These are phyloP conservation scores for Pollachius pollachius DNA, from an alignment of 2,113 vertebrate species.

Conservation along the genomic window DNA sequence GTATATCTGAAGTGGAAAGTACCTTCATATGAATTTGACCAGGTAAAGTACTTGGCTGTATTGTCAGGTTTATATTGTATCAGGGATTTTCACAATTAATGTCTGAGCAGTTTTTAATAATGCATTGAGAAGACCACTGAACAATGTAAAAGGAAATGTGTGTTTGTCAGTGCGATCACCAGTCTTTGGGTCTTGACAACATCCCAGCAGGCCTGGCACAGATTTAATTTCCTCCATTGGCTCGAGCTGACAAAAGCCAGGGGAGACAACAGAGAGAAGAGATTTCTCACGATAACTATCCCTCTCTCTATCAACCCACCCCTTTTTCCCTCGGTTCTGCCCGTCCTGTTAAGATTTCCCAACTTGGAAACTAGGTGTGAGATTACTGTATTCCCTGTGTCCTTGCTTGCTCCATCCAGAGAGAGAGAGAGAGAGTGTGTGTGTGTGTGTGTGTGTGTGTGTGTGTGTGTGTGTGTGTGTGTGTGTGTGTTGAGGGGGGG, in stretches of 20 bases:
- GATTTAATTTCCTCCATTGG: not conserved
- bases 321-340: not conserved
- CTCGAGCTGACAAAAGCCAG: conserved; percentile 17
- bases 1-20: no score
- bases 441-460: conserved; percentile 1
- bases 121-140: no score
- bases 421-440: not conserved
- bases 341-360: conserved; percentile 9
- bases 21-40: no score
- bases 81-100: no score
- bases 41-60: no score
- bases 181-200: no score
- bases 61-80: no score
- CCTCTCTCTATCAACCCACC: not conserved
- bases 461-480: conserved; percentile 1
- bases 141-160: no score
- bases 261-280: conserved; percentile 3
- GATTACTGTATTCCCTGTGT: not conserved
- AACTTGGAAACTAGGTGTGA: not conserved
- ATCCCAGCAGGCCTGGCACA: not conserved
- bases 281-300: not conserved
- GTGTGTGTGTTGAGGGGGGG: conserved; percentile 13
- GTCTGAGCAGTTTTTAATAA: no score
- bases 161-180: no score
- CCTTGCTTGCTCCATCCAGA: not conserved